Conservation (phyloP, 2,888 invertebrate species). For the Entomobrya proxima region DNA sequence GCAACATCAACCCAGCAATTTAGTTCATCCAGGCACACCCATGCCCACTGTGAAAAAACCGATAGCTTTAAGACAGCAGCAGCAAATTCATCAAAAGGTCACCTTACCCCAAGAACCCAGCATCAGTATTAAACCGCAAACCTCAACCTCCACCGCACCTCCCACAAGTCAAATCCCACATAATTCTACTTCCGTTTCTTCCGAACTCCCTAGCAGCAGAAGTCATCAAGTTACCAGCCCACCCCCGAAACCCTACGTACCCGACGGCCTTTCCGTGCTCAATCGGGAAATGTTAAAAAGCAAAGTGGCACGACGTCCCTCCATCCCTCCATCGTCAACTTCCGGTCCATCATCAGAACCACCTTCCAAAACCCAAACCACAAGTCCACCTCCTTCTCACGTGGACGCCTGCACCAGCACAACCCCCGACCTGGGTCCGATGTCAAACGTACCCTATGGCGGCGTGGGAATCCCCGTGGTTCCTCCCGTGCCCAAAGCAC, state of each 20-base stretch:
- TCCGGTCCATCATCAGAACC: neutral
- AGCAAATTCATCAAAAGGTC: neutral
- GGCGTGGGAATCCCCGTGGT: neutral
- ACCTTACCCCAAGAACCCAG: neutral
- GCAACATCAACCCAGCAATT: neutral
- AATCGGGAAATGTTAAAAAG: constrained; percentile 45
- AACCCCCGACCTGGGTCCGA: neutral
- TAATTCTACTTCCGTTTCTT: too few relatives aligned
- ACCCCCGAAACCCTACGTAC: constrained; percentile 47
- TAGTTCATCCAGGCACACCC: constrained; percentile 12
- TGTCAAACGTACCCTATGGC: neutral
- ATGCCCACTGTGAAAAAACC: neutral
- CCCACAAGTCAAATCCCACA: too few relatives aligned
- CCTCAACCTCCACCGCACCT: neutral
- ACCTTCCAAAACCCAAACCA: neutral
- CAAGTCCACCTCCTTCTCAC: neutral
- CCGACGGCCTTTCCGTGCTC: constrained; percentile 55
- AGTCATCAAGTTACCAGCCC: neutral
- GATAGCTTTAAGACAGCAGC: neutral
- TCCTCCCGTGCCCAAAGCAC: constrained; percentile 48
- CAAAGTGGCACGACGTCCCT: constrained; percentile 18
- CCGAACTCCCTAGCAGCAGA: too few relatives aligned
- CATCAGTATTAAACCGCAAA: neutral
- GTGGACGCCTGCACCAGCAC: constrained; percentile 27
- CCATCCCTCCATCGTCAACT: neutral